Percentiles rank a stretch among this genome's conserved stretches.
Evolutionary conservation across 2,797 vertebrate species (phyloP).

Genomic region (Heteromormyrus szaboi): DNA sequence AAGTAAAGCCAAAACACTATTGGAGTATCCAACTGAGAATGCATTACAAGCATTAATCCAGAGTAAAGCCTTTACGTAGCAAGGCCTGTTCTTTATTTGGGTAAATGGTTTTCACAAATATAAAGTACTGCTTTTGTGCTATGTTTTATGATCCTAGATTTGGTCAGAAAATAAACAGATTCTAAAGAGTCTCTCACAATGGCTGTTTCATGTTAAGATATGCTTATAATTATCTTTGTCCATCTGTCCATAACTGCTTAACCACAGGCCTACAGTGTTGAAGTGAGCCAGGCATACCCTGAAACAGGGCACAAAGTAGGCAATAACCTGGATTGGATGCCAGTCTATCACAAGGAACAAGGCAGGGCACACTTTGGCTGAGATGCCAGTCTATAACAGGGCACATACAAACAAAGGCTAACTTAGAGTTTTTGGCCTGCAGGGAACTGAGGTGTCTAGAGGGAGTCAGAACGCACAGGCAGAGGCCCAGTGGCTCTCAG

Average conservation of each 20-base stretch:
- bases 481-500: neutral
- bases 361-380: neutral
- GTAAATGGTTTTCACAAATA: neutral
- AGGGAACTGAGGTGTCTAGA: neutral
- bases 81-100: neutral
- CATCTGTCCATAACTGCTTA: neutral
- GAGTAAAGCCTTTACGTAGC: neutral
- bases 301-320: neutral
- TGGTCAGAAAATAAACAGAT: neutral
- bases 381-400: neutral
- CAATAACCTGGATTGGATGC: neutral
- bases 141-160: neutral
- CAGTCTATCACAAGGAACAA: neutral
- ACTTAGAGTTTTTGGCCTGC: neutral
- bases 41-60: neutral
- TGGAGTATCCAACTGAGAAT: neutral
- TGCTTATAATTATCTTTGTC: neutral
- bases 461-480: neutral
- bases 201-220: neutral
- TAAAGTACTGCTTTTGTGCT: neutral
- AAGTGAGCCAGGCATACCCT: neutral
- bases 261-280: neutral
- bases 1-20: neutral
- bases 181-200: neutral
- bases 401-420: neutral